These are phyloP conservation scores for Bombus pascuorum DNA, from an alignment of 1,140 invertebrate species.

Conservation along the genomic window DNA sequence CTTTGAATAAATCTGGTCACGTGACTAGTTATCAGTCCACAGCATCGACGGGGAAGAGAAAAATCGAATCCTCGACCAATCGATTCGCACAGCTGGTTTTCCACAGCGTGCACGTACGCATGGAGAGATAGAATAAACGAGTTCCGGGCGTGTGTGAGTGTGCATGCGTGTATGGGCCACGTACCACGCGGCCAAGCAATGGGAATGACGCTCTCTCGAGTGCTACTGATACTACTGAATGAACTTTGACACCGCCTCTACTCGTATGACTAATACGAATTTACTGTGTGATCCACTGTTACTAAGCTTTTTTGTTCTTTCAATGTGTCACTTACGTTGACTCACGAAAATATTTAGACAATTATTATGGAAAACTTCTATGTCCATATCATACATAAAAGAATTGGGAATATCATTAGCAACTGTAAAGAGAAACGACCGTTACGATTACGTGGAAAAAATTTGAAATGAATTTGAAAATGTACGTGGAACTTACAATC, in stretches of 20 bases:
- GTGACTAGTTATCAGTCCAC: slow-evolving; percentile 48
- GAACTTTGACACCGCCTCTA: not conserved
- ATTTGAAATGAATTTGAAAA: no score
- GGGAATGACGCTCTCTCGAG: slow-evolving; percentile 19
- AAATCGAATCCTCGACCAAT: slow-evolving; percentile 62
- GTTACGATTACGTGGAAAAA: no score
- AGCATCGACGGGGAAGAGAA: slow-evolving; percentile 40
- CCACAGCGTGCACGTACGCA: slow-evolving; percentile 46
- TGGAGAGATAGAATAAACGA: slow-evolving; percentile 39
- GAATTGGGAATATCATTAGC: no score
- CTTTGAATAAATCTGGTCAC: slow-evolving; percentile 54
- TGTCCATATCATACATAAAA: not conserved
- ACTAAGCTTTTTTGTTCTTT: no score
- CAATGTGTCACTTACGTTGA: not conserved
- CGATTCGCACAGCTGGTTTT: slow-evolving; percentile 68
- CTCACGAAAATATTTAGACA: not conserved
- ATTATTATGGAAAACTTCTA: not conserved
- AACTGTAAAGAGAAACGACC: no score
- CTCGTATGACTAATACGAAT: slow-evolving; percentile 6
- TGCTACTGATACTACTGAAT: slow-evolving; percentile 6
- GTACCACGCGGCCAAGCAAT: slow-evolving; percentile 30
- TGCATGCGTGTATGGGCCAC: slow-evolving; percentile 11
- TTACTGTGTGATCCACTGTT: not conserved
- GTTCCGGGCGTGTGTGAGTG: not conserved
- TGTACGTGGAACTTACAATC: no score